Conservation (phyloP, 2,888 invertebrate genomes). For the Yponomeuta cagnagella region DNA sequence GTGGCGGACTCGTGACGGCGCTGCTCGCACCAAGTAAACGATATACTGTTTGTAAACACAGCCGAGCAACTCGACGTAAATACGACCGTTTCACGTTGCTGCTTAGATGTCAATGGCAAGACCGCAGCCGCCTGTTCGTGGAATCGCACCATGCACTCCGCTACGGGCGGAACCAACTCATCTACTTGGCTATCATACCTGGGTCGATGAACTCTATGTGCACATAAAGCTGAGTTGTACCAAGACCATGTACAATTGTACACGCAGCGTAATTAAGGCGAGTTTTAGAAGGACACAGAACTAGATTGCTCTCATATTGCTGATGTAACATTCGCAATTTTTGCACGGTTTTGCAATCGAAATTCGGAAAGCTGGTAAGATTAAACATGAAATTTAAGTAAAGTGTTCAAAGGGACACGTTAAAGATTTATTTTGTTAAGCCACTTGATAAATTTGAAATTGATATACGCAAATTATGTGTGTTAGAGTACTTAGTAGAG, state of each 20-base stretch:
- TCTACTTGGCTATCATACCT: background rate
- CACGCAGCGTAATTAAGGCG: background rate
- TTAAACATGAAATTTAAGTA: too few species aligned
- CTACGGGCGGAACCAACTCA: background rate
- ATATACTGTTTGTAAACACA: constrained; percentile 68
- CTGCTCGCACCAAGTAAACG: constrained; percentile 47
- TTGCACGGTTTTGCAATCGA: background rate
- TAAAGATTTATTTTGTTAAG: too few species aligned
- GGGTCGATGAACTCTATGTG: background rate
- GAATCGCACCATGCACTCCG: background rate
- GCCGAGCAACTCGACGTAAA: constrained; percentile 50
- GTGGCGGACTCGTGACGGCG: constrained; percentile 18
- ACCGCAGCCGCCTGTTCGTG: background rate
- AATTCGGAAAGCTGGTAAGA: too few species aligned
- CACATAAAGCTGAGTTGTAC: too few species aligned
- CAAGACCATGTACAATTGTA: too few species aligned
- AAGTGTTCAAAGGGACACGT: too few species aligned
- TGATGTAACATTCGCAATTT: background rate
- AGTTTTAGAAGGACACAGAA: background rate
- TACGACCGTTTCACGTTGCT: constrained; percentile 44
- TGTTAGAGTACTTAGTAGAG: too few species aligned
- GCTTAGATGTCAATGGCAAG: constrained; percentile 50
- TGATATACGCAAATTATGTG: too few species aligned
- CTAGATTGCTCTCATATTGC: background rate
- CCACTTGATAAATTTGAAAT: too few species aligned